Evolutionary conservation across 2,888 invertebrate genomes (phyloP).

Genomic region (Julus scanicus): DNA sequence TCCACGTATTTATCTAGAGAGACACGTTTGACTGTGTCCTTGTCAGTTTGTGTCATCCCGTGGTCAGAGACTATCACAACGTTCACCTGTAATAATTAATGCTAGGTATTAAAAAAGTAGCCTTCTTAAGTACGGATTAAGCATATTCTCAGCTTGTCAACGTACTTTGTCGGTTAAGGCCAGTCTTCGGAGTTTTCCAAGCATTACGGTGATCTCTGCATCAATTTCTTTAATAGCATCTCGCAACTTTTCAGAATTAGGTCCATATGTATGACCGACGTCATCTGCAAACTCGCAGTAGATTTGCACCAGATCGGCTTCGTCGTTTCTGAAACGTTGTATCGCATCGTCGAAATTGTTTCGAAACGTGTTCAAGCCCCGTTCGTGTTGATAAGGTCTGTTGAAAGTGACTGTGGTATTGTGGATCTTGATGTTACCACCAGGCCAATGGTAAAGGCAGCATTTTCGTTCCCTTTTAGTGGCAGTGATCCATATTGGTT

Average conservation of each 20-base stretch:
- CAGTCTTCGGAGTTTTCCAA: conserved; percentile 62
- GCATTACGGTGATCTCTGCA: conserved; percentile 61
- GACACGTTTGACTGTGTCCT: conserved; percentile 61
- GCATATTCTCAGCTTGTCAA: neutral
- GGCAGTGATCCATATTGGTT: conserved; percentile 64
- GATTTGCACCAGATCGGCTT: conserved; percentile 58
- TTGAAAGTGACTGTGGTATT: conserved; percentile 59
- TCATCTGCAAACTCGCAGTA: conserved; percentile 63
- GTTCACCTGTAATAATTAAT: conserved; percentile 62
- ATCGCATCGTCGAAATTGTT: conserved; percentile 50
- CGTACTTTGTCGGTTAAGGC: conserved; percentile 56
- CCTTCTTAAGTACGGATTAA: neutral
- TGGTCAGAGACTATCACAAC: conserved; percentile 65
- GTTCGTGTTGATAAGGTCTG: conserved; percentile 56
- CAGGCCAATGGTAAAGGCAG: conserved; percentile 59
- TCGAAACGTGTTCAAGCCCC: conserved; percentile 39
- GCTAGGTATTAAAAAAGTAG: conserved; percentile 47
- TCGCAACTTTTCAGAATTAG: conserved; percentile 62
- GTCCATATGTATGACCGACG: conserved; percentile 64
- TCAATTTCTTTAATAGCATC: conserved; percentile 63
- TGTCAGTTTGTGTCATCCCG: conserved; percentile 65
- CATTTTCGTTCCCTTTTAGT: conserved; percentile 58
- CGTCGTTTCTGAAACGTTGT: conserved; percentile 48
- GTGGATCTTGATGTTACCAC: conserved; percentile 59
- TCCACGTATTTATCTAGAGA: conserved; percentile 62